phyloP scores from a whole-genome alignment of 1,140 invertebrate species.

The Drosophila sturtevanti region DNA sequence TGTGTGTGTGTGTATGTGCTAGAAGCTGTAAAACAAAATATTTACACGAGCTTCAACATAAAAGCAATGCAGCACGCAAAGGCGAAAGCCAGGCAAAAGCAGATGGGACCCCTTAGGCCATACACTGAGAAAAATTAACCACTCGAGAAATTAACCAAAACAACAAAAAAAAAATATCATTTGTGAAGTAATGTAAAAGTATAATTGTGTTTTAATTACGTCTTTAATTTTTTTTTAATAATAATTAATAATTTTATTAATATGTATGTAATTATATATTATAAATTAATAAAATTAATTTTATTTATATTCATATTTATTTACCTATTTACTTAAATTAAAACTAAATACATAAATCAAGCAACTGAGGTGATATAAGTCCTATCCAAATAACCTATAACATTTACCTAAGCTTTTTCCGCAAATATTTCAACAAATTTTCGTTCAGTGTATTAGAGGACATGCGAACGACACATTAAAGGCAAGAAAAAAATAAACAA shows the following conservation, averaged over 20 bases:
- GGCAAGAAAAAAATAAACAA: slow-evolving; percentile 38
- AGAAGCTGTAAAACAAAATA: slow-evolving; percentile 78
- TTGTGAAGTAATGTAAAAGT: no score
- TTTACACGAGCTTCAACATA: slow-evolving; percentile 72
- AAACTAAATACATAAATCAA: no score
- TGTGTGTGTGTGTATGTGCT: slow-evolving; percentile 43
- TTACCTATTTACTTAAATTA: no score
- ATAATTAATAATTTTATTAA: no score
- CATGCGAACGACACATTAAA: slow-evolving; percentile 79
- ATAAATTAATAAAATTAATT: no score
- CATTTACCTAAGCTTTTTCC: not conserved
- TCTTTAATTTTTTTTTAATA: no score
- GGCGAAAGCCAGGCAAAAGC: slow-evolving; percentile 20
- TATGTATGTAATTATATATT: no score
- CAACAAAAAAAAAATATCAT: no score
- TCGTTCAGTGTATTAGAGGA: slow-evolving; percentile 36
- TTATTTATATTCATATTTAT: no score
- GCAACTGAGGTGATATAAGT: no score
- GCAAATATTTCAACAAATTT: not conserved
- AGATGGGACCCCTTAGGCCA: slow-evolving; percentile 17
- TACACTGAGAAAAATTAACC: slow-evolving; percentile 18
- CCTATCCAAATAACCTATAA: not conserved
- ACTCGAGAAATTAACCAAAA: not conserved
- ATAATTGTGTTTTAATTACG: no score
- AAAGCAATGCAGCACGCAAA: slow-evolving; percentile 62